These are phyloP conservation scores for Drosophila planitibia DNA, from an alignment of 2,888 invertebrate genomes.

Conservation along the genomic window DNA sequence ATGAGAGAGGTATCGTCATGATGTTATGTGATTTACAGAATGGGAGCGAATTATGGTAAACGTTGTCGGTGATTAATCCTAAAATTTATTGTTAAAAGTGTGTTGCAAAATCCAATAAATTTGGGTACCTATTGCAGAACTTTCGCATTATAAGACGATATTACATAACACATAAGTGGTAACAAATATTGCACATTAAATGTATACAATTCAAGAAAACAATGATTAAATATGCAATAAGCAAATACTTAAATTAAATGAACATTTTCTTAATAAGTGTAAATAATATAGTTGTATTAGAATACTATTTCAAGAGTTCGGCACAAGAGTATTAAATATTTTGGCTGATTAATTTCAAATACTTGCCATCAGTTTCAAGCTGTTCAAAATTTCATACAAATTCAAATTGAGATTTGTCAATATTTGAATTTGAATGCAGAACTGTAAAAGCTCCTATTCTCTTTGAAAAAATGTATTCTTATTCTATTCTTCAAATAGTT, in stretches of 20 bases:
- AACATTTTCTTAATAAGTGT: neutral
- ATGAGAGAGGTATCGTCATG: neutral
- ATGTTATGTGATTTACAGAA: constrained; percentile 22
- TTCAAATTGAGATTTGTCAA: neutral
- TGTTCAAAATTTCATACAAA: neutral
- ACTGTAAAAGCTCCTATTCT: neutral
- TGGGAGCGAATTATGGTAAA: constrained; percentile 12
- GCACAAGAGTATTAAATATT: neutral
- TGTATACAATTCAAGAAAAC: neutral
- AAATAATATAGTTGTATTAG: neutral
- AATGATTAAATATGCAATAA: neutral
- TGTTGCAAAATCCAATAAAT: neutral
- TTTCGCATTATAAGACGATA: neutral
- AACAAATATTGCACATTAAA: neutral
- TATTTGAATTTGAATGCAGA: neutral
- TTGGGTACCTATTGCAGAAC: neutral
- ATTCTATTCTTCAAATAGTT: neutral
- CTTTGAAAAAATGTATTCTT: neutral
- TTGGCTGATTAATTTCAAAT: neutral
- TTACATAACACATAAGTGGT: neutral
- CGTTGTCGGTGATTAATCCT: constrained; percentile 7
- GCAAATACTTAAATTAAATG: neutral
- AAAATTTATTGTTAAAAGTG: neutral
- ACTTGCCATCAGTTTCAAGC: neutral
- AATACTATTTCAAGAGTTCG: neutral